Conservation (phyloP, 2,888 invertebrate species). For the Cotesia congregata region DNA sequence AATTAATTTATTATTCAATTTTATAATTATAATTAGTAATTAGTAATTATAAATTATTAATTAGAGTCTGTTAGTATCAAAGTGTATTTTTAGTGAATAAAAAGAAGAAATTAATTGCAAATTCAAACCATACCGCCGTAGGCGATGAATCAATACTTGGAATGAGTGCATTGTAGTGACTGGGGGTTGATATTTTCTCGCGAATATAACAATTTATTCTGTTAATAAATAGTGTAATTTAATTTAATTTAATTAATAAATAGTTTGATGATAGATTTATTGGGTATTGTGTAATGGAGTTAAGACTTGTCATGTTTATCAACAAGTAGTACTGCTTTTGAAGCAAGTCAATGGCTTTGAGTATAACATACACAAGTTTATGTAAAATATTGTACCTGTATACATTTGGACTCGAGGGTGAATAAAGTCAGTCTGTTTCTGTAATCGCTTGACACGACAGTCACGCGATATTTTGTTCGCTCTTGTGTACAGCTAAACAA, state of each 20-base stretch:
- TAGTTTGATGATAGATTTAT: not conserved
- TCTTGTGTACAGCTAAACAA: not conserved
- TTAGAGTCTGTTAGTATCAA: too few relatives aligned
- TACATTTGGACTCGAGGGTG: conserved; percentile 20
- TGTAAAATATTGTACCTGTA: not conserved
- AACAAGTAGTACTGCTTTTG: conserved; percentile 55
- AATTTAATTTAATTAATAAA: too few relatives aligned
- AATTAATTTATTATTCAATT: too few relatives aligned
- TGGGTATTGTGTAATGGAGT: not conserved
- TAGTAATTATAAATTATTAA: too few relatives aligned
- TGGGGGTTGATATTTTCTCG: not conserved
- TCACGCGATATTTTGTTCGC: conserved; percentile 30
- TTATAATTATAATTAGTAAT: too few relatives aligned
- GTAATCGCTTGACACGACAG: conserved; percentile 24
- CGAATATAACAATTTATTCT: not conserved
- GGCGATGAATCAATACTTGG: not conserved
- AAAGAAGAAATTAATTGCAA: not conserved
- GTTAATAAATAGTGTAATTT: not conserved
- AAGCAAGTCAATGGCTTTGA: not conserved
- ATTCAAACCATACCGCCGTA: not conserved
- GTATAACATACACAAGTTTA: conserved; percentile 29
- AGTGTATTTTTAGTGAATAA: not conserved
- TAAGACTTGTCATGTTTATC: conserved; percentile 54
- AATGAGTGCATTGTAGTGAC: not conserved
- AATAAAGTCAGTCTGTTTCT: conserved; percentile 33